Conservation (phyloP, 2,113 vertebrate species). For the Noctilio leporinus region DNA sequence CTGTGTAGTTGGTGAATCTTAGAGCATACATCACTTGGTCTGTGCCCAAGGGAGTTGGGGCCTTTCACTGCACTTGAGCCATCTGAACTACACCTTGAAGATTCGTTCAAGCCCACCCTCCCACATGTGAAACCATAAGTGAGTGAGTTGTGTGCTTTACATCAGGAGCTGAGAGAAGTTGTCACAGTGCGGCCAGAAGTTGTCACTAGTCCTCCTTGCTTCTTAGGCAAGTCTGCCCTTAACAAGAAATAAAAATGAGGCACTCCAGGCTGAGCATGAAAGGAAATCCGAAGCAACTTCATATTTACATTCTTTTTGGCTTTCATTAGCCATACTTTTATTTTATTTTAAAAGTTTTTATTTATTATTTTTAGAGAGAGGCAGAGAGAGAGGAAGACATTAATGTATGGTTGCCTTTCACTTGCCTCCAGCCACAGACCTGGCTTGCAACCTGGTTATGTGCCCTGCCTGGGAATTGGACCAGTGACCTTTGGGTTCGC, state of each 20-base stretch:
- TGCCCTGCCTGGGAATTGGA: too few species aligned
- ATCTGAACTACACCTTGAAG: neutral
- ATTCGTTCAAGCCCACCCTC: neutral
- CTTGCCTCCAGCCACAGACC: too few species aligned
- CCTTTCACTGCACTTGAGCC: neutral
- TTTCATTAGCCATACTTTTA: too few species aligned
- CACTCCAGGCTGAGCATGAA: neutral
- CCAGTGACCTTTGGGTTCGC: too few species aligned
- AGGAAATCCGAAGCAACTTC: neutral
- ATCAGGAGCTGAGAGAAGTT: neutral
- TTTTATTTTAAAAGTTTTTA: too few species aligned
- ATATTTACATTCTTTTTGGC: too few species aligned
- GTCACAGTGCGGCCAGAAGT: neutral
- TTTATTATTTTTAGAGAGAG: too few species aligned
- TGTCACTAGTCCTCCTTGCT: neutral
- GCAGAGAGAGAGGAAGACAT: too few species aligned
- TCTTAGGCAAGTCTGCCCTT: neutral
- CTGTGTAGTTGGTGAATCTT: neutral
- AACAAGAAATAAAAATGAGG: conserved; percentile 1
- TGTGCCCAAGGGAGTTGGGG: neutral
- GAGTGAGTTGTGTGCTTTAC: neutral
- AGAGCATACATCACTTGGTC: neutral
- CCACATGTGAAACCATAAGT: neutral
- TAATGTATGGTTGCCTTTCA: too few species aligned
- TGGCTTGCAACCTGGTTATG: too few species aligned